These are phyloP conservation scores for Hydrozoanthus gracilis DNA, from an alignment of 92 coral and sea anemone species.

Conservation along the genomic window DNA sequence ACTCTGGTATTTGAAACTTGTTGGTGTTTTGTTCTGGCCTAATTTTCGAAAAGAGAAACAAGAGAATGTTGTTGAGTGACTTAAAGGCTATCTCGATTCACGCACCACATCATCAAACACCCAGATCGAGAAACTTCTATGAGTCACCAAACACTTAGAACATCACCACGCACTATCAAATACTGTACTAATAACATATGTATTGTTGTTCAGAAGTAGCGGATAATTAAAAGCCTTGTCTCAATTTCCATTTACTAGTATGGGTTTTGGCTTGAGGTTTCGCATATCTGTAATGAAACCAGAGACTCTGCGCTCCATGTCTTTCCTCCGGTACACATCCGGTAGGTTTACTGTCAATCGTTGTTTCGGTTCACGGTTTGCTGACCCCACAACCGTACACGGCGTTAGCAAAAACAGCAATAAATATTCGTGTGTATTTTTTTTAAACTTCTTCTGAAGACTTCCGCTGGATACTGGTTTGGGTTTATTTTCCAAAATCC, in stretches of 20 bases:
- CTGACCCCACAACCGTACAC: neutral
- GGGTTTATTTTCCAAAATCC: neutral
- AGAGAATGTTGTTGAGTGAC: too few species aligned
- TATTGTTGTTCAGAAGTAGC: slow-evolving; percentile 10
- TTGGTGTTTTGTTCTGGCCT: neutral
- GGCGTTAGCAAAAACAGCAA: slow-evolving; percentile 2
- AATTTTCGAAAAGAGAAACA: neutral
- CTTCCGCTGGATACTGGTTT: neutral
- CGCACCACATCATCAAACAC: neutral
- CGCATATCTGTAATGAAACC: neutral
- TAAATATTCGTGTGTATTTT: neutral
- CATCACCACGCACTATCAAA: neutral
- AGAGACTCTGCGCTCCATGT: neutral
- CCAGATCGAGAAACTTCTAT: neutral
- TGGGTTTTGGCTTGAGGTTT: slow-evolving; percentile 6
- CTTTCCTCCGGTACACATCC: neutral
- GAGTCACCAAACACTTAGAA: neutral
- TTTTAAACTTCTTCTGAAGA: neutral
- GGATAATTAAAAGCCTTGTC: slow-evolving; percentile 1
- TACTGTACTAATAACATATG: slow-evolving; percentile 3
- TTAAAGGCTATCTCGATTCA: neutral
- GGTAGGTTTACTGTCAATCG: neutral
- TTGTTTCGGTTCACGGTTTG: neutral
- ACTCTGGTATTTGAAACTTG: neutral
- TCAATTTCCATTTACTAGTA: neutral